These are phyloP conservation scores for Nymphicus hollandicus DNA, from an alignment of 2,113 vertebrate species.

Conservation along the genomic window DNA sequence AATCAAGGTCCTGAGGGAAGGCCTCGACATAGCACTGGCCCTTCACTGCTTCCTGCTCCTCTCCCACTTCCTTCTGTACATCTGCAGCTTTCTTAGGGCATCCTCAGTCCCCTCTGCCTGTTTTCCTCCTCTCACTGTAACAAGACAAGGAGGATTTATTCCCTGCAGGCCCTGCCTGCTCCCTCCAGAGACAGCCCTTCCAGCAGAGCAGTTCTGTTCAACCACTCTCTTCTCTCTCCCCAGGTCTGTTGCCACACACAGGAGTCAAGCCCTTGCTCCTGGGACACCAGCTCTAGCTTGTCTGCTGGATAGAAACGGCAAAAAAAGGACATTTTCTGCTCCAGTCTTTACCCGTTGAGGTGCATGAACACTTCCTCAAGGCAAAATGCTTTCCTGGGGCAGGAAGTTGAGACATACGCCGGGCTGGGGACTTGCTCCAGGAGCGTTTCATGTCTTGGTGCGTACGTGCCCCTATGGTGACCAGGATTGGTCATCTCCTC, in stretches of 20 bases:
- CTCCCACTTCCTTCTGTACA: background rate
- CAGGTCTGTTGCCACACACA: background rate
- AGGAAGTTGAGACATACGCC: background rate
- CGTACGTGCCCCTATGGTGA: background rate
- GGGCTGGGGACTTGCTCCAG: background rate
- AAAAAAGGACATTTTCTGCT: background rate
- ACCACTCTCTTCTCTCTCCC: background rate
- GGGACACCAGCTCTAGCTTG: background rate
- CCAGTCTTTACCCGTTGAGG: background rate
- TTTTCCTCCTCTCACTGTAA: background rate
- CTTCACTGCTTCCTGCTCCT: background rate
- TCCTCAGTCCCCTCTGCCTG: background rate
- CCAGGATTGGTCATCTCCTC: fast-evolving
- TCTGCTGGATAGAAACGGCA: background rate
- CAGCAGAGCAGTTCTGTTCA: background rate
- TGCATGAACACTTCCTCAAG: background rate
- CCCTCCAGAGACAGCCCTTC: background rate
- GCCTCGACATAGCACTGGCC: background rate
- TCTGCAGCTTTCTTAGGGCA: background rate
- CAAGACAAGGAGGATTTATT: background rate
- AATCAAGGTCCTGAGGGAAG: background rate
- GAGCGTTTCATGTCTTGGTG: background rate
- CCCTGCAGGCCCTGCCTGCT: background rate
- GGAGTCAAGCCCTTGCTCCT: background rate
- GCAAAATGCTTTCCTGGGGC: background rate